These are phyloP conservation scores for Micoletzkya japonica DNA, from an alignment of 2,888 invertebrate genomes.

Conservation along the genomic window DNA sequence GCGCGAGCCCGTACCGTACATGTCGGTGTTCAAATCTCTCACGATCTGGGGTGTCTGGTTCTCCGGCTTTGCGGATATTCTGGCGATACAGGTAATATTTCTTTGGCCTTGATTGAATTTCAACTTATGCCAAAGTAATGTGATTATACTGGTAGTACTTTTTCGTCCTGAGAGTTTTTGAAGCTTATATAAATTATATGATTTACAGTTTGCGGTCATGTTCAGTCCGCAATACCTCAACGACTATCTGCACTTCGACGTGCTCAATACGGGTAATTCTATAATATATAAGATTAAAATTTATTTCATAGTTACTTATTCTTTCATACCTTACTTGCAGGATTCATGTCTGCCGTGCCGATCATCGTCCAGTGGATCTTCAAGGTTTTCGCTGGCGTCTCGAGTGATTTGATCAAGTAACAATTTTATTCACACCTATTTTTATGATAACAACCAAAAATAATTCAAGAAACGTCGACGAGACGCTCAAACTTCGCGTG, in stretches of 20 bases:
- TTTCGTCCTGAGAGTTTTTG: too few relatives aligned
- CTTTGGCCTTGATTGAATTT: too few relatives aligned
- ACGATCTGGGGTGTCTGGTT: constrained; percentile 43
- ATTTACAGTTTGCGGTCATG: constrained; percentile 29
- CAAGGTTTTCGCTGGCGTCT: constrained; percentile 31
- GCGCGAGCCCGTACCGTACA: constrained; percentile 35
- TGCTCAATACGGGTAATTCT: constrained; percentile 33
- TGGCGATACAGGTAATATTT: constrained; percentile 39
- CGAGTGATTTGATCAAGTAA: constrained; percentile 32
- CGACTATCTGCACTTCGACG: constrained; percentile 41
- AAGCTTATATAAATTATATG: neutral
- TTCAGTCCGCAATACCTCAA: constrained; percentile 48
- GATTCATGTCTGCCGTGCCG: constrained; percentile 40
- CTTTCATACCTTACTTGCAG: constrained; percentile 21
- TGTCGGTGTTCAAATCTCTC: constrained; percentile 34
- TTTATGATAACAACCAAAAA: too few relatives aligned
- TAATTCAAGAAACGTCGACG: constrained; percentile 34
- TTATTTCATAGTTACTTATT: neutral
- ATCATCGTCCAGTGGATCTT: constrained; percentile 41
- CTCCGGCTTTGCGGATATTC: constrained; percentile 40
- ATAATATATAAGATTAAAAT: neutral
- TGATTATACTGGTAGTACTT: too few relatives aligned
- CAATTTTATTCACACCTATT: neutral
- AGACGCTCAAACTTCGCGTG: constrained; percentile 35
- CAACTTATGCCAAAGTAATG: too few relatives aligned